phyloP scores from a whole-genome alignment of 2,797 vertebrate species.

The Perodicticus potto region DNA sequence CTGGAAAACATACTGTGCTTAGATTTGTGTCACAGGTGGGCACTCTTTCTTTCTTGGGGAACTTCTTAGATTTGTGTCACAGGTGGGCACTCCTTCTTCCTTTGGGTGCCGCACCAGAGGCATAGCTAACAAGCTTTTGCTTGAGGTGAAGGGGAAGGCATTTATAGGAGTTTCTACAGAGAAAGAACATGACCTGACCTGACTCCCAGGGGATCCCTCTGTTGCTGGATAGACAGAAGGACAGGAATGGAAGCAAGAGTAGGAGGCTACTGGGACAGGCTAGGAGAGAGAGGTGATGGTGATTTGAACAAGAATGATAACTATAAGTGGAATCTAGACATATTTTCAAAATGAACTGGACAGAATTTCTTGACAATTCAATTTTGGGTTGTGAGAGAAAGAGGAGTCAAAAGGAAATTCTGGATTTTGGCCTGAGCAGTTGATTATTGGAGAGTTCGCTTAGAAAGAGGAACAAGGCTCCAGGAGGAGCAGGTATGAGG shows the following conservation, averaged over 20 bases:
- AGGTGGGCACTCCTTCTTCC: too few species aligned
- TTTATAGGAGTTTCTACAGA: conserved; percentile 9
- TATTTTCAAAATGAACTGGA: not conserved
- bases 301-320: not conserved
- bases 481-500: not conserved
- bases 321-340: not conserved
- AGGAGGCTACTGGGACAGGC: not conserved
- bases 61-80: too few species aligned
- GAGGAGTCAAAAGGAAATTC: not conserved
- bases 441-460: not conserved
- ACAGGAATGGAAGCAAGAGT: not conserved
- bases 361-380: not conserved
- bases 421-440: not conserved
- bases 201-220: not conserved
- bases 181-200: not conserved
- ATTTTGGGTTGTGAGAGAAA: not conserved
- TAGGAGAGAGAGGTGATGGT: not conserved
- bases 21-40: not conserved
- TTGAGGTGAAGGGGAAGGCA: not conserved
- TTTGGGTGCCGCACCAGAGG: too few species aligned
- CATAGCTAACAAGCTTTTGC: not conserved
- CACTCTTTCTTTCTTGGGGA: too few species aligned
- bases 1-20: conserved; percentile 19
- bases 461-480: not conserved
- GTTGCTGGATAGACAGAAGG: not conserved